Conservation (phyloP, 92 coral and sea anemone species). For the Porites divaricata region DNA sequence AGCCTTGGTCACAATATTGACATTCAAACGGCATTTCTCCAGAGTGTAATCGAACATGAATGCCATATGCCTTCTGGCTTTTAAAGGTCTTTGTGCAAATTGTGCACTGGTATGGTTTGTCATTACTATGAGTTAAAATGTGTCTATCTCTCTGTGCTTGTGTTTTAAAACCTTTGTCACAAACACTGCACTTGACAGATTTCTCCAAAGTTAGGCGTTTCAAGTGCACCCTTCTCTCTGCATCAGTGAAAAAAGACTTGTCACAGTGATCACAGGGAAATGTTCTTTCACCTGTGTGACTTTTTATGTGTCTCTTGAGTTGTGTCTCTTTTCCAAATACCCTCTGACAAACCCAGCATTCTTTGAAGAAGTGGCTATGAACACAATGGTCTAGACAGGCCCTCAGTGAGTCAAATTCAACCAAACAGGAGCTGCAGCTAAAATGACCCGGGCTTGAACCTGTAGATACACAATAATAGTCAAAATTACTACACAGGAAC, state of each 20-base stretch:
- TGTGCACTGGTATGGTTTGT: conserved; percentile 1
- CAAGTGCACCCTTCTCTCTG: neutral
- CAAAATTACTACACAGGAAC: too few relatives aligned
- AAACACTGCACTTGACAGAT: conserved; percentile 11
- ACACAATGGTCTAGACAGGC: conserved; percentile 7
- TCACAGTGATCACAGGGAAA: conserved; percentile 17
- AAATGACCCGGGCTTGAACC: conserved; percentile 1
- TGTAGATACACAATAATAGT: neutral
- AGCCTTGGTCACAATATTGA: neutral
- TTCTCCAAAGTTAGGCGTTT: neutral
- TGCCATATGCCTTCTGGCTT: neutral
- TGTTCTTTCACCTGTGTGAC: conserved; percentile 17
- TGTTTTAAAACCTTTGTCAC: conserved; percentile 11
- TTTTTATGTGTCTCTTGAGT: neutral
- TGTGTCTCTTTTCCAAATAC: neutral
- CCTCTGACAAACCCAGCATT: conserved; percentile 14
- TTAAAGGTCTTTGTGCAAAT: neutral
- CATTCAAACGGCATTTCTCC: conserved; percentile 3
- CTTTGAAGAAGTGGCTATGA: neutral
- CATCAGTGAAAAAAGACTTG: neutral
- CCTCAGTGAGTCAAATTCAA: neutral
- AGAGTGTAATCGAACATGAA: neutral
- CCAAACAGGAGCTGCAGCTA: conserved; percentile 9
- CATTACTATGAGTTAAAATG: neutral
- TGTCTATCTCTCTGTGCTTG: neutral